These are phyloP conservation scores for Hetaerina americana DNA, from an alignment of 1,140 invertebrate species.

Conservation along the genomic window DNA sequence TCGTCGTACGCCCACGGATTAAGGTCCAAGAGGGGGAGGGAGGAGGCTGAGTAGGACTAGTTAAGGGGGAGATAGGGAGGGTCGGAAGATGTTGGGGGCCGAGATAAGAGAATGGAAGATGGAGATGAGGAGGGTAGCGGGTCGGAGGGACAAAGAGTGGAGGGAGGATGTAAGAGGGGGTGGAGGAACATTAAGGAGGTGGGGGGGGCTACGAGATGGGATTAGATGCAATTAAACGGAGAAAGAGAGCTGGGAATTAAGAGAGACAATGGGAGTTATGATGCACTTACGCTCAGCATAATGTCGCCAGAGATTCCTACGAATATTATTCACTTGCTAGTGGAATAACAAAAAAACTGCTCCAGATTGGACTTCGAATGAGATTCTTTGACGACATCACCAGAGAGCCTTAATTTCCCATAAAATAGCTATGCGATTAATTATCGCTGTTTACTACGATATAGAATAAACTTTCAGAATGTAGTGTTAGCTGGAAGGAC, in stretches of 20 bases:
- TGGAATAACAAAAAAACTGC: too few species aligned
- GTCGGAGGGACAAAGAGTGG: not conserved
- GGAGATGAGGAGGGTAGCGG: not conserved
- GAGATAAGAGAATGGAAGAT: not conserved
- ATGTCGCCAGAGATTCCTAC: too few species aligned
- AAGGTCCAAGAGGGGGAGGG: not conserved
- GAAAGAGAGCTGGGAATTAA: not conserved
- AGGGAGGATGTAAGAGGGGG: not conserved
- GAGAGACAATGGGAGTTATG: too few species aligned
- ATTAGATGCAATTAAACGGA: constrained; percentile 1
- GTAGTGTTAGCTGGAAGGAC: too few species aligned
- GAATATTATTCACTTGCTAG: too few species aligned
- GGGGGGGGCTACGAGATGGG: not conserved
- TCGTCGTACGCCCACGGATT: not conserved
- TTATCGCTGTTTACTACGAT: too few species aligned
- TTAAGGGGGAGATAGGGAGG: not conserved
- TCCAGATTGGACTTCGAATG: too few species aligned
- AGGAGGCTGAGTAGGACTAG: not conserved
- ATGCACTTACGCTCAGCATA: not conserved
- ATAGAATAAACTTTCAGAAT: too few species aligned
- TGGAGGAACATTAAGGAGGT: not conserved
- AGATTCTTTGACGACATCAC: too few species aligned
- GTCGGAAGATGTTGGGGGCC: not conserved
- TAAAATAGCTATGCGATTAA: too few species aligned
- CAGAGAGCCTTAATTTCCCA: too few species aligned